Conservation (phyloP, 1,140 invertebrate genomes). For the Leptopilina clavipes region DNA sequence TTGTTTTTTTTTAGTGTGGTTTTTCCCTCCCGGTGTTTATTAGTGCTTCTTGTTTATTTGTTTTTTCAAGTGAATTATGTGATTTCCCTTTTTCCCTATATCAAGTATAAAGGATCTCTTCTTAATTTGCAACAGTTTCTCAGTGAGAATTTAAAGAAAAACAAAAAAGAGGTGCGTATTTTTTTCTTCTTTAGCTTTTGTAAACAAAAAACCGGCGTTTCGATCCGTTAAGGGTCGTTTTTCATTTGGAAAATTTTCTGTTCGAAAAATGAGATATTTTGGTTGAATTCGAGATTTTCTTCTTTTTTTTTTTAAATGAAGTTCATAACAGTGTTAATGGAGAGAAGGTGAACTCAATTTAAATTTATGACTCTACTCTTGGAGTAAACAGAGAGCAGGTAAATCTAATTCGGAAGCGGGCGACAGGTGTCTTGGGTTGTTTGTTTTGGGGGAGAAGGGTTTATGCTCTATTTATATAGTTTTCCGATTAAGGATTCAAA, state of each 20-base stretch:
- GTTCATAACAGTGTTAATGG: not conserved
- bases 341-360: constrained; percentile 22
- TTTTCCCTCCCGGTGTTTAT: not conserved
- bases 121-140: not conserved
- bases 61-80: constrained; percentile 58
- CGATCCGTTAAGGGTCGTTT: not conserved
- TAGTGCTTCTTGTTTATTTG: constrained; percentile 38
- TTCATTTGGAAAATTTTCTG: not conserved
- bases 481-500: constrained; percentile 26
- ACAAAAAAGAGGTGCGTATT: not conserved
- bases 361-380: constrained; percentile 4
- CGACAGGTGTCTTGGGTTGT: constrained; percentile 31
- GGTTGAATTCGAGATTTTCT: too few relatives aligned
- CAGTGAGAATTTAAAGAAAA: not conserved
- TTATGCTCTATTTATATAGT: constrained; percentile 14
- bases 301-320: not conserved
- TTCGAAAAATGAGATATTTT: too few relatives aligned
- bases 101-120: constrained; percentile 28
- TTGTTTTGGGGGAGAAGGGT: constrained; percentile 5
- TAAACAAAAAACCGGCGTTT: too few relatives aligned
- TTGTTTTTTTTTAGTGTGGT: too few relatives aligned
- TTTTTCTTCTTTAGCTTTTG: not conserved
- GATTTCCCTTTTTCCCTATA: constrained; percentile 50
- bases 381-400: constrained; percentile 28
- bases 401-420: constrained; percentile 25